Conservation (phyloP, 2,797 vertebrate species). For the Acanthurus lineatus region DNA sequence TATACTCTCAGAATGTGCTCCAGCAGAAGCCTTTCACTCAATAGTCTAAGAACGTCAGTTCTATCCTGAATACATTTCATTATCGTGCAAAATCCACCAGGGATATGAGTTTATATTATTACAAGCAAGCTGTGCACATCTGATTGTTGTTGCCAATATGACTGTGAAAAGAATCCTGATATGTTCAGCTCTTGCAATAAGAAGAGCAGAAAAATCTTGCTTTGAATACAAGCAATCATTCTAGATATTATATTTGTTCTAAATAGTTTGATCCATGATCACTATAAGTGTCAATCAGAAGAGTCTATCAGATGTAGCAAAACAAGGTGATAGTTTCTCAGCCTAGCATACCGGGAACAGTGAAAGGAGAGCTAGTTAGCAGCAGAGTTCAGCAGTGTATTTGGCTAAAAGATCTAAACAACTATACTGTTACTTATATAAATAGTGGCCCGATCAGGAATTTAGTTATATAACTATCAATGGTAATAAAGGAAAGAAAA, state of each 20-base stretch:
- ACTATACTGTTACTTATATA: no score
- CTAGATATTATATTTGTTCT: background rate
- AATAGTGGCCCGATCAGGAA: no score
- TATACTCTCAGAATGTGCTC: constrained; percentile 4
- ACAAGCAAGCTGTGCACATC: constrained; percentile 47
- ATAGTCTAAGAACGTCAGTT: constrained; percentile 32
- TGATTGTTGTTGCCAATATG: constrained; percentile 41
- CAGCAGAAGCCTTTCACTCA: constrained; percentile 33
- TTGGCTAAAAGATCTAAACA: no score
- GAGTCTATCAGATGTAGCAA: no score
- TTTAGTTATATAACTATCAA: no score
- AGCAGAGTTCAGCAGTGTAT: no score
- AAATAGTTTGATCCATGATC: no score
- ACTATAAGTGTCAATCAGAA: no score
- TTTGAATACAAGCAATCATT: constrained; percentile 28
- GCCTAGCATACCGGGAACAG: no score
- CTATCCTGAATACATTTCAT: constrained; percentile 44
- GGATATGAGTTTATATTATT: constrained; percentile 52
- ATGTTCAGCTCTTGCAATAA: constrained; percentile 35
- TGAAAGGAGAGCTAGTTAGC: no score
- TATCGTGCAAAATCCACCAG: constrained; percentile 42
- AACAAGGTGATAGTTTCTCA: no score
- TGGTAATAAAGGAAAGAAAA: no score
- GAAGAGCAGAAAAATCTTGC: constrained; percentile 29
- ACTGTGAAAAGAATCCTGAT: constrained; percentile 53